phyloP scores from a whole-genome alignment of 2,888 invertebrate species.

The Tetragnatha montana region DNA sequence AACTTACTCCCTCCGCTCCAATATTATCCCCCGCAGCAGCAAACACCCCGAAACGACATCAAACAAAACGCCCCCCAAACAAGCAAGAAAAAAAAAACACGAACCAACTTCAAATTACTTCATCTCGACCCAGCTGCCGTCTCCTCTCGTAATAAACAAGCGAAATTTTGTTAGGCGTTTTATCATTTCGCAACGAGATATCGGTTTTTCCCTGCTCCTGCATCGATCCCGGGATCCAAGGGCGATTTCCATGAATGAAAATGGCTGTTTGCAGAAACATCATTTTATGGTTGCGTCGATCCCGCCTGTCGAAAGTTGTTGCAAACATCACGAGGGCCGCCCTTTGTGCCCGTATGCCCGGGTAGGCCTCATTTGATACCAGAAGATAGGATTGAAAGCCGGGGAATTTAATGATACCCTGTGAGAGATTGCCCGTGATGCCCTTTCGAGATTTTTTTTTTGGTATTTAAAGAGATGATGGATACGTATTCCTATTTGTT shows the following conservation, averaged over 20 bases:
- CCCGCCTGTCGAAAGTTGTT: conserved; percentile 14
- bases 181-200: conserved; percentile 37
- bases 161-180: conserved; percentile 39
- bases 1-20: too few relatives aligned
- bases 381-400: not conserved
- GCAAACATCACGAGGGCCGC: conserved; percentile 6
- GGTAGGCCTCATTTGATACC: not conserved
- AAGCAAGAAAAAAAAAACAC: not conserved
- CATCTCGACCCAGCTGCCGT: conserved; percentile 10
- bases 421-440: not conserved
- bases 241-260: conserved; percentile 53
- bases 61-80: too few relatives aligned
- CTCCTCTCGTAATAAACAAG: conserved; percentile 28
- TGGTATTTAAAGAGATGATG: too few relatives aligned
- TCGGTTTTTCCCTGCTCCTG: conserved; percentile 32
- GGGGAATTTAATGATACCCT: not conserved
- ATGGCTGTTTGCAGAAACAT: conserved; percentile 50
- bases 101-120: conserved; percentile 23
- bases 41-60: too few relatives aligned
- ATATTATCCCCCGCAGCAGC: too few relatives aligned
- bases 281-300: conserved; percentile 32
- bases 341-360: conserved; percentile 20
- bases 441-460: too few relatives aligned
- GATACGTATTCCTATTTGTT: too few relatives aligned
- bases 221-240: conserved; percentile 33